Percentiles rank a stretch among this genome's conserved stretches.
phyloP scores from a whole-genome alignment of 2,797 vertebrate genomes.

The Sphenodon punctatus region DNA sequence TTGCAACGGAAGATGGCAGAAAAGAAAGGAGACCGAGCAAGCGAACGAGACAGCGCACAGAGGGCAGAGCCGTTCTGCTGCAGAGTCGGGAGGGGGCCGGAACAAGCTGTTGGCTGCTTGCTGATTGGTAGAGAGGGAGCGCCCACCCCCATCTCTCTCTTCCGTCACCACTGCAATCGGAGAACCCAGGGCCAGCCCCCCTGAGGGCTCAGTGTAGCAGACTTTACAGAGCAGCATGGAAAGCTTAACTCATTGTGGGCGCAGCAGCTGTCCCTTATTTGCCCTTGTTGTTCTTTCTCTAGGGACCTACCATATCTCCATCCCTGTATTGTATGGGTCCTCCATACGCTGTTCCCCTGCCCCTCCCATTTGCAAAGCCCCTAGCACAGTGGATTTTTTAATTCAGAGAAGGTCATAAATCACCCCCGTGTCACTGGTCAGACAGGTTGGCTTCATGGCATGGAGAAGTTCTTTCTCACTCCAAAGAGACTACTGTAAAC shows the following conservation, averaged over 20 bases:
- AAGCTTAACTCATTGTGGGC: constrained; percentile 14
- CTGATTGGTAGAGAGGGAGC: constrained; percentile 52
- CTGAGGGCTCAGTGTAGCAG: constrained; percentile 15
- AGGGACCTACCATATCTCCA: constrained; percentile 7
- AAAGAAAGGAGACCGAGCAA: constrained; percentile 35
- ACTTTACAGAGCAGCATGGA: constrained; percentile 29
- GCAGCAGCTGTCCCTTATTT: not conserved
- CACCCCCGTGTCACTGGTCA: no score
- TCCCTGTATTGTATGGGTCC: not conserved
- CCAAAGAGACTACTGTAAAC: no score
- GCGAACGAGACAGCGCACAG: not conserved
- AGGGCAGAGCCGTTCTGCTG: constrained; percentile 72
- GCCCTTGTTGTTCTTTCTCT: not conserved
- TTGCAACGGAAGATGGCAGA: constrained; percentile 81
- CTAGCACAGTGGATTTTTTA: no score
- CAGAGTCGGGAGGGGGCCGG: constrained; percentile 72
- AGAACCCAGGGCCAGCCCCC: constrained; percentile 43
- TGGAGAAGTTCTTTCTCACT: no score
- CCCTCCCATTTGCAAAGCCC: no score
- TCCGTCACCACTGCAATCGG: constrained; percentile 58
- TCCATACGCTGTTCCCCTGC: not conserved
- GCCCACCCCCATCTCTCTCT: constrained; percentile 25
- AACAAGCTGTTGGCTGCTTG: not conserved
- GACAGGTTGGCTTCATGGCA: no score
- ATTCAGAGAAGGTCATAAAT: no score